Evolutionary conservation across 2,113 vertebrate genomes (phyloP), one percentile per base, ranked within the genome.

Genomic region (Girardinichthys multiradiatus): DNA sequence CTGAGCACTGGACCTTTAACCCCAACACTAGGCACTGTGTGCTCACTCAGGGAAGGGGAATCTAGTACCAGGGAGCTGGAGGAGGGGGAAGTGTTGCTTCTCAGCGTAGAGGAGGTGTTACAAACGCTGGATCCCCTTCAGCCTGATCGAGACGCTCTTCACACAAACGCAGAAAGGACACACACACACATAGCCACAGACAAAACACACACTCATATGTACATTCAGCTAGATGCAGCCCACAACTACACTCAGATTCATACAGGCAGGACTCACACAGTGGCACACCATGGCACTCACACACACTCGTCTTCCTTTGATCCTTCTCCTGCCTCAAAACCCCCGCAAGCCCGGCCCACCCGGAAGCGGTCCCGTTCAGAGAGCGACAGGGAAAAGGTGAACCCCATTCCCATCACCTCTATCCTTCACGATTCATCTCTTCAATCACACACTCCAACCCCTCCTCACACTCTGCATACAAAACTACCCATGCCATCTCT

Each of bases 331-430:
- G 21, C 93, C 91, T n/a, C 94, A 93, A 68, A 95, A 93, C 45
- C 95, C 94, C 45, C 95, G 92, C 91, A 95, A 58, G 95, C 94
- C 29, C 96, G 97, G 87, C 90, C 96, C 77, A 97, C 96, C 89
- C 96, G 97, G 71, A 99, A 99, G 83, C 95, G 97, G 24, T 98
- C 98, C 62, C 96, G 95, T 63, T 99, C 98, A 0, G 98, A 99
- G 93, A 98, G 97, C 0, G 98, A 99, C 94, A 95, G 97, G 2
- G 97, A 99, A 79, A 98, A 96, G 89, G 95, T 98, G 77, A 95
- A 97, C 62, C 98, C 97, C 75, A 93, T 99, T 29, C 96, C 98
- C 57, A 97, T 99, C 82, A 94, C 96, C 89, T 96, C 96, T 90
- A 97, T 99, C 90, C 95, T 99, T 78, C 96, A 96, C 78, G 96